Base-by-base conservation (phyloP, 1,140 invertebrate genomes). In the Lasioglossum baleicum region DNA sequence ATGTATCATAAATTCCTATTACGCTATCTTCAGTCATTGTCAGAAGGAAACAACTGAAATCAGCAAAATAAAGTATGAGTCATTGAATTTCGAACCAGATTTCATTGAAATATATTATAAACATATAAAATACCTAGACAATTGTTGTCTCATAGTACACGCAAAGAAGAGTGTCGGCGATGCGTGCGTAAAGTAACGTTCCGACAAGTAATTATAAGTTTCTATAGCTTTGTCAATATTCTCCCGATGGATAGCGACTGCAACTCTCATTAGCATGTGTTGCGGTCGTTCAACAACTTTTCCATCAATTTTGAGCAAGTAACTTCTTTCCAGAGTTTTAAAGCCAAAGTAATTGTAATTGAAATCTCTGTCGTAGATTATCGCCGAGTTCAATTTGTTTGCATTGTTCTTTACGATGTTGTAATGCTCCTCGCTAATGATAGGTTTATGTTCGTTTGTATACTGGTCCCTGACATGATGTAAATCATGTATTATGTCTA, bases 311-410 rank as follows among this genome's bases (percentile, higher is more conserved):
- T 98, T 99, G 31, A 99, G 91, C 68, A 99, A 93, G 91, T 99
- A 99, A 2, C 98, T 99, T 80, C 97, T 94, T 90, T 99, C 99
- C 66, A 99, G 93, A 7, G 99, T 99, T 94, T 99, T 99, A 88
- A 99, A 99, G 56, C 99, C 99, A 95, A 99, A 99, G 91, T 99
- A 99, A 91, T 99, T 99, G 92, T 99, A 99, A 75, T 95, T 96
- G 90, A 98, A 99, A 94, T 99, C 99, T 84, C 99, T 95, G 89
- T 99, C 98, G 93, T 99, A 99, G 68, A 99, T 97, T 85, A 99
- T 99, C 6, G 98, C 96, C n/a, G 98, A 98, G 93, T 99, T 98
- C 1, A 99, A 91, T 88, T 94, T 94, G 75, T 98, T 97, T 44
- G 97, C 96, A 94, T 99, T 95, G 44, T 97, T 95, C 93, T 96